Percentiles rank a stretch among this genome's conserved stretches.
Conservation (phyloP, 2,888 invertebrate species). For the Synergus itoensis region DNA sequence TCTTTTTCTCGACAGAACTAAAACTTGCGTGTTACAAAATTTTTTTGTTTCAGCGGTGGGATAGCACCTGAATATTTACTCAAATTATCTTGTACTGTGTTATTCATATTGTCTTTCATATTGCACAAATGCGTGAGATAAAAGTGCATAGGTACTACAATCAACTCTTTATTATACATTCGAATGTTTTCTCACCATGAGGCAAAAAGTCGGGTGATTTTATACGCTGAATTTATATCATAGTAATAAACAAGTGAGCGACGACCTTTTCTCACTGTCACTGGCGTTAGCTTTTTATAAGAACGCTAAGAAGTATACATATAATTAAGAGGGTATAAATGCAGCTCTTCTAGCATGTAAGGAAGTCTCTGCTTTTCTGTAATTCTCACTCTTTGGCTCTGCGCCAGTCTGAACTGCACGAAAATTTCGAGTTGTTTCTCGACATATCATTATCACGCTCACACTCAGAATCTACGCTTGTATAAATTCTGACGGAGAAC, state of each 20-base stretch:
- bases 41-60: no score
- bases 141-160: not conserved
- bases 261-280: constrained; percentile 22
- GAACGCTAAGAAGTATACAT: constrained; percentile 10
- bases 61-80: no score
- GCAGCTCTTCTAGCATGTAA: not conserved
- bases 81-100: no score
- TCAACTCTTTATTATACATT: not conserved
- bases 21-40: no score
- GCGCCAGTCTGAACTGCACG: constrained; percentile 14
- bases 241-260: constrained; percentile 4
- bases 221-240: not conserved
- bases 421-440: constrained; percentile 7
- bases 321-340: constrained; percentile 28
- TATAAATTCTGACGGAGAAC: not conserved
- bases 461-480: not conserved
- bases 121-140: no score
- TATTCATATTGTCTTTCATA: not conserved
- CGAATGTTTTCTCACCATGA: not conserved
- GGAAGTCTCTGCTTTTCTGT: constrained; percentile 27
- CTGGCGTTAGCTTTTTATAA: not conserved
- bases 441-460: constrained; percentile 16
- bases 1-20: no score
- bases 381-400: constrained; percentile 26
- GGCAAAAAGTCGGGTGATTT: not conserved